Conservation (phyloP, 2,113 vertebrate species). For the Fulica atra region DNA sequence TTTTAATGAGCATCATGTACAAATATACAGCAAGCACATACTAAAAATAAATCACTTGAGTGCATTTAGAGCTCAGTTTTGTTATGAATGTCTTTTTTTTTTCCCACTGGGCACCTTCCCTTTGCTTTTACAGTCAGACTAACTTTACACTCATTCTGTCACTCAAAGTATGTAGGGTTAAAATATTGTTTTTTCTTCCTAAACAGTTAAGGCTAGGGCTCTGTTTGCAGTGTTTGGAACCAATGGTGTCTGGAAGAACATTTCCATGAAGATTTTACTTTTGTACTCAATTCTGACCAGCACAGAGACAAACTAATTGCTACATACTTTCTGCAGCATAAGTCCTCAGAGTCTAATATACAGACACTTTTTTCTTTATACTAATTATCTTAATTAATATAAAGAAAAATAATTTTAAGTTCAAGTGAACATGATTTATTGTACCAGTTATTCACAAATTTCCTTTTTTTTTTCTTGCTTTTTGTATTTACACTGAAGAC, state of each 20-base stretch:
- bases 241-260: not conserved
- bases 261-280: not conserved
- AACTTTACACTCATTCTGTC: not conserved
- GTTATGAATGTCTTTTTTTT: not conserved
- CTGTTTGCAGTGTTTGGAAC: accelerated
- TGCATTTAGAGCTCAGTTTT: not conserved
- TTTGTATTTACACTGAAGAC: not conserved
- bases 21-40: not conserved
- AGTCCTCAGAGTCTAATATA: not conserved
- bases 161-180: not conserved
- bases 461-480: not conserved
- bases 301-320: not conserved
- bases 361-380: too few relatives aligned
- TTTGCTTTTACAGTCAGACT: not conserved
- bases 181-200: not conserved
- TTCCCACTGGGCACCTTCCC: not conserved
- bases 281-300: not conserved
- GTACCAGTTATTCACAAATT: not conserved
- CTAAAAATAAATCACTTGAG: not conserved
- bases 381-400: not conserved
- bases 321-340: not conserved
- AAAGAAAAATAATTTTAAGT: not conserved
- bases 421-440: not conserved
- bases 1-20: not conserved
- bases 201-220: not conserved